Evolutionary conservation across 2,888 invertebrate species (phyloP), one percentile per base, ranked within the genome.

Genomic region (Halictus ligatus): DNA sequence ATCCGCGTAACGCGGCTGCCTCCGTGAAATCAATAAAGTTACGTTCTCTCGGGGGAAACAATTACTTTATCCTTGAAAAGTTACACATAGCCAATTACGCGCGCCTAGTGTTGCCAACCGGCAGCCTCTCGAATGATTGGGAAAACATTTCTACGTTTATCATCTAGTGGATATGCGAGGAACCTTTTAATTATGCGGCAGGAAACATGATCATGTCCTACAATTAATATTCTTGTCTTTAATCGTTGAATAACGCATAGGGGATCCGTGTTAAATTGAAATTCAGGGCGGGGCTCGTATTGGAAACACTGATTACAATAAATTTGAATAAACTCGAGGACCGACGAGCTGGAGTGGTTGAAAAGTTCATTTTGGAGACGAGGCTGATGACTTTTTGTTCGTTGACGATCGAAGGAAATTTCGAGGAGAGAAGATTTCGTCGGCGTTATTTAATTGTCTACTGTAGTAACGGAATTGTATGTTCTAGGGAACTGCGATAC

Each of bases 21-120:
- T 10, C 12, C 46, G 13, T 25, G 69, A 35, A 60, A 75, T 81
- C 69, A 29, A 71, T 29, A 69, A 82, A 73, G 43, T 43, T 46
- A 77, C 77, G 18, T 58, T 60, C 58, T 0, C 50, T n/a, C 40
- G 40, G 5, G 25, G 25, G 18, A 25, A 29, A 64, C 8, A 46
- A 69, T 69, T 69, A 69, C 21, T 69, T 69, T 21, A 40, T n/a
- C 40, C 21, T 69, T 43, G 69, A 40, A 40, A 69, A 69, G 40
- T 40, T 21, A 8, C 35, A 4, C 40, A 1, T 0, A 5, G n/a
- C 67, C 67, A 67, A 67, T 69, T 69, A 40, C 21, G 35, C n/a
- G 69, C 8, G 15, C 15, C 67, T 67, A 60, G 25, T 25, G 60
- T 60, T 60, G 60, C 25, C 10, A 54, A 54, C 54, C 3, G n/a